These are phyloP conservation scores for Sicus ferrugineus DNA, from an alignment of 2,888 invertebrate species.

Conservation along the genomic window DNA sequence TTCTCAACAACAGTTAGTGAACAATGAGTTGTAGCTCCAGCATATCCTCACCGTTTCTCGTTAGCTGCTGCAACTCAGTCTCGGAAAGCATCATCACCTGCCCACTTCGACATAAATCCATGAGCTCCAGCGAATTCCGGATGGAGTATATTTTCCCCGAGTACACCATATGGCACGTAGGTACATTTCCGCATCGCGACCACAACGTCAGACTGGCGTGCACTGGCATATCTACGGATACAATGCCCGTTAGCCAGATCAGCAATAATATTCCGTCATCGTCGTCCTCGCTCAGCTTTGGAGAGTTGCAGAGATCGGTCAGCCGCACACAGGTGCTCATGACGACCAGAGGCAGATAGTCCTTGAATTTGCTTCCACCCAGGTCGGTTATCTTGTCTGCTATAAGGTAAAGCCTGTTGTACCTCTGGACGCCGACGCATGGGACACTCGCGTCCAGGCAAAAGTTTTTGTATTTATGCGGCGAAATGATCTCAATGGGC, in stretches of 20 bases:
- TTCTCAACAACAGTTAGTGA: too few relatives aligned
- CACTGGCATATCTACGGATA: conserved; percentile 46
- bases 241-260: conserved; percentile 56
- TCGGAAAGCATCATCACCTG: conserved; percentile 49
- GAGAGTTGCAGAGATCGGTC: conserved; percentile 40
- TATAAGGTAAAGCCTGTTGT: conserved; percentile 54
- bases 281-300: not conserved
- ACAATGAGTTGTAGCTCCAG: conserved; percentile 50
- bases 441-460: conserved; percentile 52
- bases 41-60: conserved; percentile 50
- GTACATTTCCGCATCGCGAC: conserved; percentile 43
- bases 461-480: conserved; percentile 52
- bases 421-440: conserved; percentile 46
- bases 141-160: conserved; percentile 54
- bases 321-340: conserved; percentile 53
- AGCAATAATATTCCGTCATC: conserved; percentile 46
- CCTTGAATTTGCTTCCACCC: conserved; percentile 47
- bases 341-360: conserved; percentile 54
- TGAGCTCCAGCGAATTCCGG: conserved; percentile 45
- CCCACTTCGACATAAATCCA: conserved; percentile 48
- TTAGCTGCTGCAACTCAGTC: conserved; percentile 46
- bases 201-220: conserved; percentile 52
- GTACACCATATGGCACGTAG: conserved; percentile 50
- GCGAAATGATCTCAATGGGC: conserved; percentile 52
- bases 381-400: conserved; percentile 50